Base-by-base conservation (phyloP, 1,140 invertebrate genomes). In the Hormaphis cornu region DNA sequence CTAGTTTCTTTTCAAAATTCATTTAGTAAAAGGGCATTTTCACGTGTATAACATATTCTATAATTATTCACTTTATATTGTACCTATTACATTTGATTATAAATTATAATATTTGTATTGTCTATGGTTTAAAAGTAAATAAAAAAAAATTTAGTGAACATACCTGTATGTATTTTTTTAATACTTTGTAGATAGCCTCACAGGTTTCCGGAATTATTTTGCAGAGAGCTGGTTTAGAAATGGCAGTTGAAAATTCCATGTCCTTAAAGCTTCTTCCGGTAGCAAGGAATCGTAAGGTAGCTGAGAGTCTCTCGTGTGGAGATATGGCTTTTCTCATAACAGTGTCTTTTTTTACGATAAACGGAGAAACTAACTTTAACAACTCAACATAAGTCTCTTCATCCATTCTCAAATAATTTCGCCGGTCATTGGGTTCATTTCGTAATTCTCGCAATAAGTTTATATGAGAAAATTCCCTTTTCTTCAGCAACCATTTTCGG, bases 191-290 rank as follows among this genome's bases (percentile, higher is more conserved):
- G 22, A 75, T 74, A 18, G 75, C 74, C 53, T 74, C 35, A 56
- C 73, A 73, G 22, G 74, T 75, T 61, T 74, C 72, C 48, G 70
- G 69, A 59, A 75, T 72, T n/a, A 75, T 72, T 70, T 63, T 44
- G 33, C 73, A 69, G 7, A 75, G 63, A 22, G 72, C 71, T 53
- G 73, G 70, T 16, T 72, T 61, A 70, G 75, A 75, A 50, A 76
- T 75, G 26, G 72, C 61, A 26, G 74, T 74, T 52, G 75, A 69
- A 71, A 69, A 77, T 71, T 72, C 75, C 35, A 79, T 63, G 74
- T 80, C 76, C 73, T 76, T 74, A 71, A 73, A 78, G 66, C 52
- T 73, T 70, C 73, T 73, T 53, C 77, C 77, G n/a, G 76, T 77
- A 46, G 75, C 76, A 46, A 78, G 72, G 72, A 74, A 78, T 70